A percentile compares a stretch with the other conserved stretches of the same genome.
These are phyloP conservation scores for Anseranas semipalmata DNA, from an alignment of 2,113 vertebrate species.

Conservation along the genomic window DNA sequence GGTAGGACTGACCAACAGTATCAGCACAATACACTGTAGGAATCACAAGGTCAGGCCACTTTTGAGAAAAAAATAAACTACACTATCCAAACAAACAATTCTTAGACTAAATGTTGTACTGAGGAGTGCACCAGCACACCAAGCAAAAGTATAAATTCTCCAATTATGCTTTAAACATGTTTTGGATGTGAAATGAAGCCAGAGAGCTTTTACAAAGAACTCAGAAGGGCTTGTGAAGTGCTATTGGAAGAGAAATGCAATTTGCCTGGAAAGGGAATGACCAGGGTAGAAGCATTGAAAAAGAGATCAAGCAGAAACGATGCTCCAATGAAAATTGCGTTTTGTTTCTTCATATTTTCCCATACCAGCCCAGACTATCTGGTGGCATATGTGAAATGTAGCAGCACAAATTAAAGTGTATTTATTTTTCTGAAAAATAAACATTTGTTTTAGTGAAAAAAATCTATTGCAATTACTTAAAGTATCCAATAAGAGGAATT, in stretches of 20 bases:
- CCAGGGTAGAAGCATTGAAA: neutral
- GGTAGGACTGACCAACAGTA: neutral
- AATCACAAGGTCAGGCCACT: neutral
- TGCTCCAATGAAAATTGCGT: neutral
- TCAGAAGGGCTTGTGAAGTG: neutral
- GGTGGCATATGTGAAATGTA: neutral
- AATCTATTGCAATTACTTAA: conserved; percentile 42
- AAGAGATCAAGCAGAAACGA: neutral
- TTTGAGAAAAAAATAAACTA: neutral
- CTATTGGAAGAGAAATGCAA: neutral
- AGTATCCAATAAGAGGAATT: conserved; percentile 11
- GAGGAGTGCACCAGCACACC: neutral
- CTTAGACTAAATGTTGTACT: neutral
- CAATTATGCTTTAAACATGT: neutral
- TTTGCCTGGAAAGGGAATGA: neutral
- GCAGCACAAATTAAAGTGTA: conserved; percentile 32
- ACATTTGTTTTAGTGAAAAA: neutral
- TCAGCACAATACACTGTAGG: neutral
- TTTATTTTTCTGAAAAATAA: conserved; percentile 14
- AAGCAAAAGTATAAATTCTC: neutral
- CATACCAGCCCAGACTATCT: neutral
- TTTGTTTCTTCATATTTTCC: neutral
- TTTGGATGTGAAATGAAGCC: neutral
- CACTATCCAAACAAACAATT: neutral
- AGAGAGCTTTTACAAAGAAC: neutral